A percentile compares a stretch with the other conserved stretches of the same genome.
phyloP scores from a whole-genome alignment of 2,888 invertebrate genomes.

The Lymantria dispar region DNA sequence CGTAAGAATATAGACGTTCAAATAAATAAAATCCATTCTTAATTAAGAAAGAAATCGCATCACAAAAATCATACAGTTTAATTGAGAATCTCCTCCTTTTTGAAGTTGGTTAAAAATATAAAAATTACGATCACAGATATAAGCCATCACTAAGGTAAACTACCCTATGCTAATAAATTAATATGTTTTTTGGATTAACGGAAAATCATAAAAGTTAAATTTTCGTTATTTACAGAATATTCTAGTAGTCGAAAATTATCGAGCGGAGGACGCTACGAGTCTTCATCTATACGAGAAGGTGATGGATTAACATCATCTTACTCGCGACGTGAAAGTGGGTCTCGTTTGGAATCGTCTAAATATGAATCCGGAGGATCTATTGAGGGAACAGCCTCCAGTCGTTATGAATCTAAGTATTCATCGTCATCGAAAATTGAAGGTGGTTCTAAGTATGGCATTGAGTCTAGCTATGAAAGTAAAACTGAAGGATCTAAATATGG shows the following conservation, averaged over 20 bases:
- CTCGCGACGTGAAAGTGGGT: conserved; percentile 68
- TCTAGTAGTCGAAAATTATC: conserved; percentile 66
- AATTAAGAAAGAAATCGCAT: no score
- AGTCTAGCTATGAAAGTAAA: conserved; percentile 38
- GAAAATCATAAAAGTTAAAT: no score
- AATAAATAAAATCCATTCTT: no score
- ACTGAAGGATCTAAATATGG: conserved; percentile 40
- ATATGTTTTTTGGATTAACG: no score
- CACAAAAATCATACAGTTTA: no score
- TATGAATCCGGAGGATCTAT: conserved; percentile 54
- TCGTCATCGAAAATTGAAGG: conserved; percentile 34
- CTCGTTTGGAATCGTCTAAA: conserved; percentile 55
- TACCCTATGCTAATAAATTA: no score
- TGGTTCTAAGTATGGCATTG: conserved; percentile 27
- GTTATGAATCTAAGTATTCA: conserved; percentile 68
- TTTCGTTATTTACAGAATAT: conserved; percentile 62
- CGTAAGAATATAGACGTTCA: no score
- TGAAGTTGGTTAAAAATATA: no score
- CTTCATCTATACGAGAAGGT: conserved; percentile 58
- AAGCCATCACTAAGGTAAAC: no score
- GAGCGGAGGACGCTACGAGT: conserved; percentile 65
- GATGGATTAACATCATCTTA: conserved; percentile 54
- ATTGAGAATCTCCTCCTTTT: no score
- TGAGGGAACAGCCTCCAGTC: conserved; percentile 58
- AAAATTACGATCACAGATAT: no score